These are phyloP conservation scores for Taeniopygia guttata DNA, from an alignment of 2,797 vertebrate species.

Conservation along the genomic window DNA sequence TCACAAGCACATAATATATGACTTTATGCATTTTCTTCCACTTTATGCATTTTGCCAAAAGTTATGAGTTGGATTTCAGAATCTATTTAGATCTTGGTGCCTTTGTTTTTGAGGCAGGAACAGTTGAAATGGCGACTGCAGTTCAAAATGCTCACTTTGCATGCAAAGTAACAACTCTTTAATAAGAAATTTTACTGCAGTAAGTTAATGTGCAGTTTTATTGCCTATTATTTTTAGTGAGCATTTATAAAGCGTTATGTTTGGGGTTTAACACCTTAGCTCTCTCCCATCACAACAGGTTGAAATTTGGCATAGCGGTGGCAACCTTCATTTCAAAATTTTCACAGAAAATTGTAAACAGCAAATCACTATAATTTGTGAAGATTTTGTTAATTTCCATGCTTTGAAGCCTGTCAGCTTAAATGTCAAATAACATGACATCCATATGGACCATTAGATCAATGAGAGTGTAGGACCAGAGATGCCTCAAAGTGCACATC, in stretches of 20 bases:
- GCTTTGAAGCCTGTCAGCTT: conserved; percentile 49
- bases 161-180: conserved; percentile 23
- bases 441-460: conserved; percentile 64
- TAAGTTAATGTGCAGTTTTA: conserved; percentile 45
- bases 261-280: conserved; percentile 51
- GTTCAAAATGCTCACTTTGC: conserved; percentile 9
- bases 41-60: neutral
- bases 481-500: conserved; percentile 55
- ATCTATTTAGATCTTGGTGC: neutral
- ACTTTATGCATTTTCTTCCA: no score
- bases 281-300: conserved; percentile 50
- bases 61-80: neutral
- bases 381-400: conserved; percentile 45
- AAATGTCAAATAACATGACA: conserved; percentile 56
- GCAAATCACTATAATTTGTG: conserved; percentile 35
- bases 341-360: conserved; percentile 52
- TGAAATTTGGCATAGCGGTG: conserved; percentile 51
- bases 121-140: neutral
- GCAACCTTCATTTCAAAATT: conserved; percentile 53
- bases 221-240: conserved; percentile 65
- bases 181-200: conserved; percentile 41
- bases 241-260: conserved; percentile 55
- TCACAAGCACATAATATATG: neutral
- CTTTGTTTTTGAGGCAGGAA: neutral
- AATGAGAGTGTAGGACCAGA: conserved; percentile 30